Evolutionary conservation across 2,113 vertebrate species (phyloP).

Genomic region (Notothenia coriiceps): DNA sequence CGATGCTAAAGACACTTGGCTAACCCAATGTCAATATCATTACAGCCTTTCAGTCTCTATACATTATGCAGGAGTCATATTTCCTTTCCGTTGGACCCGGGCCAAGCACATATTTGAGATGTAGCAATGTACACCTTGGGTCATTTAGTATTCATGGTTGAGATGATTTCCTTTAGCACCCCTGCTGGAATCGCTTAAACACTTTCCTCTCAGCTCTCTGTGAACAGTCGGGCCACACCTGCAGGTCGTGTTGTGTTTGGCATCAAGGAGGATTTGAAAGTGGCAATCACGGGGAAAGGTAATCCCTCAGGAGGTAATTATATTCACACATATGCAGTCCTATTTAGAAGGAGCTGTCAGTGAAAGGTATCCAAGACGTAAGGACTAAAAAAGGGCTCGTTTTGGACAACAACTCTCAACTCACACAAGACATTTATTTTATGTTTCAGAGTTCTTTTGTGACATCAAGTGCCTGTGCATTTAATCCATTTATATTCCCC

Average conservation of each 20-base stretch:
- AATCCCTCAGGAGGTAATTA: conserved; percentile 70
- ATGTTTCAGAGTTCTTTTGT: background rate
- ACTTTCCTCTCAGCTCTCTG: conserved; percentile 24
- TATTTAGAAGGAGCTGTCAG: background rate
- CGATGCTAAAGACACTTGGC: conserved; percentile 23
- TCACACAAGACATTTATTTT: background rate
- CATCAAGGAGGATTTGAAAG: conserved; percentile 61
- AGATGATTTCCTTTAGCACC: conserved; percentile 57
- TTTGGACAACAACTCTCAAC: conserved; percentile 42
- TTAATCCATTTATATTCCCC: background rate
- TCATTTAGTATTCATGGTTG: conserved; percentile 59
- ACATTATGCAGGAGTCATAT: conserved; percentile 20
- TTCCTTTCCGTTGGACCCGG: conserved; percentile 23
- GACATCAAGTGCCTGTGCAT: conserved; percentile 5
- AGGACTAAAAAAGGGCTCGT: conserved; percentile 23
- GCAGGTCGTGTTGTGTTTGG: conserved; percentile 52
- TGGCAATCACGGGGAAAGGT: conserved; percentile 35
- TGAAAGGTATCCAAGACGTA: conserved; percentile 31
- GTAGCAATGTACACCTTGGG: conserved; percentile 42
- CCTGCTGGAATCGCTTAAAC: conserved; percentile 58
- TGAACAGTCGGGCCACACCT: conserved; percentile 49
- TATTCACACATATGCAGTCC: conserved; percentile 34
- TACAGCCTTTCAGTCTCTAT: conserved; percentile 12
- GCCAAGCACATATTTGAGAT: conserved; percentile 59
- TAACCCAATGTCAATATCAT: conserved; percentile 49